phyloP scores from a whole-genome alignment of 2,888 invertebrate genomes.

The Coronaproctus castanopsis region DNA sequence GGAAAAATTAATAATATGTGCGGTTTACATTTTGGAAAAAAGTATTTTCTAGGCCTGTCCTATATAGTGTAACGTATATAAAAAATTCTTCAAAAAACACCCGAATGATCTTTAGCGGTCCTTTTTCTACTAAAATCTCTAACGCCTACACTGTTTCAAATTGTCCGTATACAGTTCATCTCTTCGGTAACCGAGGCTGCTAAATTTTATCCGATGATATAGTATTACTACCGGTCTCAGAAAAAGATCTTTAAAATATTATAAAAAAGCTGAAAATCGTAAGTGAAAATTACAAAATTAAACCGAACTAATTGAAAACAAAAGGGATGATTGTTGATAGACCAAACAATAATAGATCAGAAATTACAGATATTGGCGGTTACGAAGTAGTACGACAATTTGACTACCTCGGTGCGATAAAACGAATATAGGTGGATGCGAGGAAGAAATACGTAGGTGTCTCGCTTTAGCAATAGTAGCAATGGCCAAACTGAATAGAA shows the following conservation, averaged over 20 bases:
- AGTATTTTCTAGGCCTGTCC: too few relatives aligned
- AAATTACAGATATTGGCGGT: neutral
- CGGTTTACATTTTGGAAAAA: too few relatives aligned
- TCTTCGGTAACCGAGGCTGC: too few relatives aligned
- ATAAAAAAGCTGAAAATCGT: neutral
- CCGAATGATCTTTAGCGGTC: too few relatives aligned
- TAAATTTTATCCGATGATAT: neutral
- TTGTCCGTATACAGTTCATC: too few relatives aligned
- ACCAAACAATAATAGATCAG: neutral
- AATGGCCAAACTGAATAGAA: neutral
- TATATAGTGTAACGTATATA: too few relatives aligned
- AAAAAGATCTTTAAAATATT: neutral
- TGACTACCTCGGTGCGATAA: neutral
- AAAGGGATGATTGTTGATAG: neutral
- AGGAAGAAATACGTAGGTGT: neutral
- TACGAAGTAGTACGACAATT: neutral
- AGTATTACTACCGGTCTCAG: neutral
- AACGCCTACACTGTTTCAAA: too few relatives aligned
- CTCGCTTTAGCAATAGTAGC: neutral
- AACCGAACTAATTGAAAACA: neutral
- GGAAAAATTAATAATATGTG: too few relatives aligned
- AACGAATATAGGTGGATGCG: neutral
- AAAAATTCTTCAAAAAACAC: too few relatives aligned
- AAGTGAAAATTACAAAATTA: neutral
- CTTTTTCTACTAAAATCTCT: too few relatives aligned